Conservation (phyloP, 2,888 invertebrate genomes). For the Schizaphis graminum region DNA sequence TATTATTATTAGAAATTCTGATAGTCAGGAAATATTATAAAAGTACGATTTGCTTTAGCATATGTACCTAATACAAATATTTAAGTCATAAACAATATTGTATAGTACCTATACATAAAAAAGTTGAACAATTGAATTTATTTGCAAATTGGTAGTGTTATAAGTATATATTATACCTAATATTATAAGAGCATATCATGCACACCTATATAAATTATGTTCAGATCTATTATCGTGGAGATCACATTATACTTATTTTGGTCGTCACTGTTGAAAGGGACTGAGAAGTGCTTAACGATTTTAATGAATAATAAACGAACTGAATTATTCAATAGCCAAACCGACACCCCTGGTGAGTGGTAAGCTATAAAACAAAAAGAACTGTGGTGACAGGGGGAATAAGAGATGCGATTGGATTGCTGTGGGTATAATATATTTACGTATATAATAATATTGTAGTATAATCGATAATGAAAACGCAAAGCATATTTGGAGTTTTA, state of each 20-base stretch:
- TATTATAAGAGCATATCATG: neutral
- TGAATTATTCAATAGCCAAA: slow-evolving; percentile 65
- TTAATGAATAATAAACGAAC: slow-evolving; percentile 64
- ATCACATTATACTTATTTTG: neutral
- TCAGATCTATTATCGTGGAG: neutral
- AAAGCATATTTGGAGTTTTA: slow-evolving; percentile 3
- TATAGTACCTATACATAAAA: neutral
- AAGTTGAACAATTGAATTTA: neutral
- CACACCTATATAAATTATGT: neutral
- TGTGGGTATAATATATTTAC: neutral
- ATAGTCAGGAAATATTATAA: neutral
- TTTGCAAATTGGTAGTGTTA: neutral
- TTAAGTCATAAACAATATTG: neutral
- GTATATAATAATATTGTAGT: neutral
- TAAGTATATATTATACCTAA: neutral
- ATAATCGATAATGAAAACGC: neutral
- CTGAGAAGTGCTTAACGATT: slow-evolving; percentile 26
- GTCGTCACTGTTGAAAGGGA: neutral
- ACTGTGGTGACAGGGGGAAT: neutral
- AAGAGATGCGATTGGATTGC: neutral
- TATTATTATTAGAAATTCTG: neutral
- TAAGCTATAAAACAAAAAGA: slow-evolving; percentile 8
- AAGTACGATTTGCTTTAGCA: neutral
- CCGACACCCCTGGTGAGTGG: slow-evolving; percentile 55
- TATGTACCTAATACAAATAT: neutral